These are phyloP conservation scores for Leptatherina wallacei DNA, from an alignment of 2,797 vertebrate species.

Conservation along the genomic window DNA sequence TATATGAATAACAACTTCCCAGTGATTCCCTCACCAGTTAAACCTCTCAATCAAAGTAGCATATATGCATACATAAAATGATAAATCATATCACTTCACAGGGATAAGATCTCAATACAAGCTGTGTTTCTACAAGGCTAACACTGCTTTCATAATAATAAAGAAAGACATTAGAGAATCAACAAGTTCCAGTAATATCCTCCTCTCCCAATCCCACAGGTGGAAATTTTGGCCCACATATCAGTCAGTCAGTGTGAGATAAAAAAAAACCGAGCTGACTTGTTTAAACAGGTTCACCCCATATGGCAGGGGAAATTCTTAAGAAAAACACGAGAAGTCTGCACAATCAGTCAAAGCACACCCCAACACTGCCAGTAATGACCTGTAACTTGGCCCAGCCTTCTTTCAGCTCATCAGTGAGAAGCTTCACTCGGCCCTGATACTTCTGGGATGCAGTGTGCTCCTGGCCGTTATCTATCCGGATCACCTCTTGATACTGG, in stretches of 20 bases:
- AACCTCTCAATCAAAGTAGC: no score
- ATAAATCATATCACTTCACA: not conserved
- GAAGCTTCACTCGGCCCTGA: constrained; percentile 75
- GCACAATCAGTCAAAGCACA: not conserved
- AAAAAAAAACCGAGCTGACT: not conserved
- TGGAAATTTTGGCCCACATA: not conserved
- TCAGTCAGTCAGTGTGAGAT: not conserved
- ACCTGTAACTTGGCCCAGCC: constrained; percentile 86
- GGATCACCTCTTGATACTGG: constrained; percentile 69
- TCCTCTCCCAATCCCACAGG: no score
- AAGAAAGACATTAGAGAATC: no score
- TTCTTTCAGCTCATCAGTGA: constrained; percentile 79
- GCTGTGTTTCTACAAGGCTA: not conserved
- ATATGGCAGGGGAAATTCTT: not conserved
- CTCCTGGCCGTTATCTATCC: constrained; percentile 69
- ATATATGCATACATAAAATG: not conserved
- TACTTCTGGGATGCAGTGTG: constrained; percentile 68
- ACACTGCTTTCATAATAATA: not conserved
- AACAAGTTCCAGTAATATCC: not conserved
- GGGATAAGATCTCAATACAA: not conserved
- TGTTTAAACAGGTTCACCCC: not conserved
- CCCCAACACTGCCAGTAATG: not conserved
- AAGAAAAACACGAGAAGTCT: not conserved
- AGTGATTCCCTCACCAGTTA: no score
- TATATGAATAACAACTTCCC: not conserved